A percentile compares a stretch with the other conserved stretches of the same genome.
Evolutionary conservation across 2,888 invertebrate genomes (phyloP).

Genomic region (Latrodectus hesperus): DNA sequence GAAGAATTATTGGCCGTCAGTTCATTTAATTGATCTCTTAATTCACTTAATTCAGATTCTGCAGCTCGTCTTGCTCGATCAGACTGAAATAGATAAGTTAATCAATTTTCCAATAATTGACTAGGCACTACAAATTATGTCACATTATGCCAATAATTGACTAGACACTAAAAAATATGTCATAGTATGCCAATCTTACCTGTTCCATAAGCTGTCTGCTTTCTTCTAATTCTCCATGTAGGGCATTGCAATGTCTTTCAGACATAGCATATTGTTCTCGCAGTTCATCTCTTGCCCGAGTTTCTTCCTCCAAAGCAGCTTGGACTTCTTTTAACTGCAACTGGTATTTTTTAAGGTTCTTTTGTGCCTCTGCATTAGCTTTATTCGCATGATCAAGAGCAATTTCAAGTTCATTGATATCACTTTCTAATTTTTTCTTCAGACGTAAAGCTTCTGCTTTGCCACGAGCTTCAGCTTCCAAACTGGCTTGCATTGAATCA

Average conservation of each 20-base stretch:
- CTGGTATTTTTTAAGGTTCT: constrained; percentile 99
- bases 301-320: constrained; percentile 97
- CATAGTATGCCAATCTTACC: constrained; percentile 72
- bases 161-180: too few species aligned
- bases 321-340: constrained; percentile 97
- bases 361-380: constrained; percentile 98
- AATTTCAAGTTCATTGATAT: constrained; percentile 99
- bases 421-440: constrained; percentile 99
- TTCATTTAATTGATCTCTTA: constrained; percentile 98
- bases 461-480: constrained; percentile 99
- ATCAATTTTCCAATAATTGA: not conserved
- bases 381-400: constrained; percentile 99
- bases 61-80: constrained; percentile 98
- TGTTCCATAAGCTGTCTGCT: constrained; percentile 97
- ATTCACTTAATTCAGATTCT: constrained; percentile 97
- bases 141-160: too few species aligned
- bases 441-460: constrained; percentile 99
- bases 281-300: constrained; percentile 96
- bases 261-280: constrained; percentile 98
- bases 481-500: constrained; percentile 99
- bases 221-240: constrained; percentile 98
- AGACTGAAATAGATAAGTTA: constrained; percentile 77
- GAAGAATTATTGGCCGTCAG: constrained; percentile 94
- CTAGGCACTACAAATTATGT: too few species aligned
- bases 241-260: constrained; percentile 96